Percentiles rank a stretch among this genome's conserved stretches.
phyloP scores from a whole-genome alignment of 2,113 vertebrate species.

The Sphaerodactylus townsendi region DNA sequence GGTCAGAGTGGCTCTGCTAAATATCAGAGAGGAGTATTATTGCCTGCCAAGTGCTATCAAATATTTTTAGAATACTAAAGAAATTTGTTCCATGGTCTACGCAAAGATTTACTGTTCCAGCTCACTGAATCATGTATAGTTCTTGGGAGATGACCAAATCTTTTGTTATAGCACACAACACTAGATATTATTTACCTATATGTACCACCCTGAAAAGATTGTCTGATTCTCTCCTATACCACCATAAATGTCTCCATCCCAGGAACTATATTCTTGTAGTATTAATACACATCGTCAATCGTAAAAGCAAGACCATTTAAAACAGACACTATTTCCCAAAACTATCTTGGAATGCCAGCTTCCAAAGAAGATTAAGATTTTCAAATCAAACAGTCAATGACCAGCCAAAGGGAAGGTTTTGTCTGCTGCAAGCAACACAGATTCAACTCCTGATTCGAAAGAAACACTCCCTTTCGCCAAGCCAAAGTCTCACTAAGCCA shows the following conservation, averaged over 20 bases:
- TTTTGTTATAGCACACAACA: background rate
- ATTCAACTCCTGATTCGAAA: constrained; percentile 35
- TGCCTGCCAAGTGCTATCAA: constrained; percentile 17
- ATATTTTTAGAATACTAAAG: constrained; percentile 17
- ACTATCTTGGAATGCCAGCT: constrained; percentile 67
- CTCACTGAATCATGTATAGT: background rate
- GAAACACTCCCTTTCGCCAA: constrained; percentile 8
- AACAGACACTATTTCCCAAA: constrained; percentile 25
- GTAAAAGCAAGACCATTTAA: constrained; percentile 23
- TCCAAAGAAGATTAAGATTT: constrained; percentile 33
- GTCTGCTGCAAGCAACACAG: constrained; percentile 41
- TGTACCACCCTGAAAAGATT: background rate
- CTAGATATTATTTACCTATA: background rate
- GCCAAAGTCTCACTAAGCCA: constrained; percentile 27
- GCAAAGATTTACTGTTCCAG: background rate
- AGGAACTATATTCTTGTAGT: constrained; percentile 22
- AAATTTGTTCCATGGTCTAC: background rate
- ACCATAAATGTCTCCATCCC: constrained; percentile 26
- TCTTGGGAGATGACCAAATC: background rate
- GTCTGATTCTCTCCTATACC: background rate
- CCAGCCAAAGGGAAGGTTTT: constrained; percentile 42
- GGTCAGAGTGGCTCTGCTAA: constrained; percentile 30
- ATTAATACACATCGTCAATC: constrained; percentile 16
- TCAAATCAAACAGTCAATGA: constrained; percentile 46
- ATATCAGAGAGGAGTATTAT: constrained; percentile 57